These are phyloP conservation scores for Hydra vulgaris DNA, from an alignment of 30 jellyfish, hydroid and myxozoan genomes.

Conservation along the genomic window DNA sequence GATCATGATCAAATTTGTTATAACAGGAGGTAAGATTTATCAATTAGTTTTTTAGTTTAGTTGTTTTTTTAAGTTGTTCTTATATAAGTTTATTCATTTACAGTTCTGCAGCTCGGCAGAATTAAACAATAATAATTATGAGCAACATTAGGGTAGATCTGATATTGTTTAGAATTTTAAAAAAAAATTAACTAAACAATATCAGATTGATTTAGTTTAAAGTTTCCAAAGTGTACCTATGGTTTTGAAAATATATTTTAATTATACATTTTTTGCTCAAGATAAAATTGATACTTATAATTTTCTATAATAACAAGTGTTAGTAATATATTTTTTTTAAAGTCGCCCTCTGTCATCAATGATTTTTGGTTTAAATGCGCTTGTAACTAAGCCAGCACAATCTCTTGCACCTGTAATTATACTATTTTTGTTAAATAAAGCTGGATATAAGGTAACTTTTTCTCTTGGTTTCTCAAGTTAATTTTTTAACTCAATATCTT, in stretches of 20 bases:
- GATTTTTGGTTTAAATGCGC: slow-evolving; percentile 75
- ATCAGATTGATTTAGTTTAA: no score
- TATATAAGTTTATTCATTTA: no score
- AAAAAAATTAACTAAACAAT: no score
- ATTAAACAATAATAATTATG: no score
- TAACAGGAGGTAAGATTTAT: slow-evolving; percentile 48
- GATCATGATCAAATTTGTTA: slow-evolving; percentile 42
- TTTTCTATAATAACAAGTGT: no score
- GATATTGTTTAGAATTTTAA: no score
- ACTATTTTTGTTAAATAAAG: slow-evolving; percentile 27
- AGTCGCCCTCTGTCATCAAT: slow-evolving; percentile 73
- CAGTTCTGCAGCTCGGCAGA: no score
- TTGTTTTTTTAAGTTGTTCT: not conserved
- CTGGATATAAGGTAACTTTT: not conserved
- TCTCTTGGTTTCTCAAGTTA: not conserved
- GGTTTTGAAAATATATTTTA: no score
- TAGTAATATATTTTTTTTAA: not conserved
- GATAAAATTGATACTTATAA: no score
- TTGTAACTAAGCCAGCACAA: slow-evolving; percentile 84
- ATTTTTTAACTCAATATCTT: slow-evolving; percentile 8
- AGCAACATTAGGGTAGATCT: no score
- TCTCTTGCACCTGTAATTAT: slow-evolving; percentile 70
- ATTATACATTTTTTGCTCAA: no score
- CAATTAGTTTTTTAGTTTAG: not conserved
- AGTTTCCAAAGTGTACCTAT: no score